Evolutionary conservation across 2,113 vertebrate genomes (phyloP), one percentile per base, ranked within the genome.

Genomic region (Indicator indicator): DNA sequence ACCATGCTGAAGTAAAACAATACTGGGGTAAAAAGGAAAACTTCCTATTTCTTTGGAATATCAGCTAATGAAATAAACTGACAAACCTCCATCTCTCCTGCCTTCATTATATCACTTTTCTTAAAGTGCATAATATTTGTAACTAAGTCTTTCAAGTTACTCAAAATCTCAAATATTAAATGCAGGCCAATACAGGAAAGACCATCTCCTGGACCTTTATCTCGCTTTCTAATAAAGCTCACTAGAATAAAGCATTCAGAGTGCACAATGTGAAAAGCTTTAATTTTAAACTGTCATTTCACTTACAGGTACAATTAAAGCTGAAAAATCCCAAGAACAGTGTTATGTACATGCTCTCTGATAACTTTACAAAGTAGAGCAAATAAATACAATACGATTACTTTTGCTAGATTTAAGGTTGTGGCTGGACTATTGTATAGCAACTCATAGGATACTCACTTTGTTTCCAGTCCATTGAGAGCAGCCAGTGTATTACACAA

Each of bases 401-500:
- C n/a, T 86, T 79, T 60, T 73, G 21, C 38, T 56, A 36, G n/a
- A 26, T 14, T 56, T 62, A 48, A 69, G 33, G 12, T 11, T 69
- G 48, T 52, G 50, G 30, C 71, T 80, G 63, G n/a, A 50, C n/a
- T 80, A 59, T 60, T 38, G 82, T 30, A 75, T 3, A 86, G 58
- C 30, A 93, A 81, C 9, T 44, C 65, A 69, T 40, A 72, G 16
- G 90, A 80, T 89, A 95, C 98, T 95, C 98, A 99, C 99, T 98
- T 98, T 28, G 98, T 98, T 98, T 99, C 98, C 94, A 99, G 97
- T 93, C 99, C 99, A 1, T 99, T 99, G 90, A 99, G 98, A 27
- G 99, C 98, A 91, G 99, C 99, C 86, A 99, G 97, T 0, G 99
- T 99, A 95, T 99, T 99, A 94, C 99, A 99, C 85, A 99, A 97